phyloP scores from a whole-genome alignment of 2,888 invertebrate species.

The Lomographa bimaculata region DNA sequence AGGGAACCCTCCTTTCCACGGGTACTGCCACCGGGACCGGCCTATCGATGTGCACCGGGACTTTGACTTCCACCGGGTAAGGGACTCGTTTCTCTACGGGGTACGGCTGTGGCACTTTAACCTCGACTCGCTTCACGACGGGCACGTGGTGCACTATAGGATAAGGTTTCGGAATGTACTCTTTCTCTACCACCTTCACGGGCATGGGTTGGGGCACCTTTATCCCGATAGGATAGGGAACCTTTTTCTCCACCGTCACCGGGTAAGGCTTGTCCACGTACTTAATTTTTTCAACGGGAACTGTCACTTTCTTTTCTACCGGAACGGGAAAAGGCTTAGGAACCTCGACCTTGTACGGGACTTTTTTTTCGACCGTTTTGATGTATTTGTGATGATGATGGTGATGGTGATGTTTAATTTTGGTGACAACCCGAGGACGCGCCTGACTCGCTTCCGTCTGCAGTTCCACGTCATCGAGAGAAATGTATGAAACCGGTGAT shows the following conservation, averaged over 20 bases:
- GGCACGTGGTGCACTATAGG: conserved; percentile 74
- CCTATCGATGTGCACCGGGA: conserved; percentile 64
- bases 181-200: conserved; percentile 77
- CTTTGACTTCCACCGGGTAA: conserved; percentile 64
- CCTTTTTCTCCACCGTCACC: conserved; percentile 71
- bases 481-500: conserved; percentile 41
- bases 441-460: conserved; percentile 54
- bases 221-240: conserved; percentile 73
- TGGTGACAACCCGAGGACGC: conserved; percentile 58
- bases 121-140: conserved; percentile 64
- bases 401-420: conserved; percentile 85
- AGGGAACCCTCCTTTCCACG: conserved; percentile 72
- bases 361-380: conserved; percentile 83
- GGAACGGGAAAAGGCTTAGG: conserved; percentile 80
- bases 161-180: conserved; percentile 75
- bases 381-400: conserved; percentile 86
- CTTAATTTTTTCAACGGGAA: conserved; percentile 62
- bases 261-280: conserved; percentile 68
- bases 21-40: conserved; percentile 65
- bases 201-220: conserved; percentile 77
- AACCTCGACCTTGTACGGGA: conserved; percentile 80
- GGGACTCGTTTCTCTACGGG: conserved; percentile 71
- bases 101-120: conserved; percentile 69
- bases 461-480: conserved; percentile 45
- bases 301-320: conserved; percentile 70